Conservation (phyloP, 2,888 invertebrate genomes). For the Hedya salicella region DNA sequence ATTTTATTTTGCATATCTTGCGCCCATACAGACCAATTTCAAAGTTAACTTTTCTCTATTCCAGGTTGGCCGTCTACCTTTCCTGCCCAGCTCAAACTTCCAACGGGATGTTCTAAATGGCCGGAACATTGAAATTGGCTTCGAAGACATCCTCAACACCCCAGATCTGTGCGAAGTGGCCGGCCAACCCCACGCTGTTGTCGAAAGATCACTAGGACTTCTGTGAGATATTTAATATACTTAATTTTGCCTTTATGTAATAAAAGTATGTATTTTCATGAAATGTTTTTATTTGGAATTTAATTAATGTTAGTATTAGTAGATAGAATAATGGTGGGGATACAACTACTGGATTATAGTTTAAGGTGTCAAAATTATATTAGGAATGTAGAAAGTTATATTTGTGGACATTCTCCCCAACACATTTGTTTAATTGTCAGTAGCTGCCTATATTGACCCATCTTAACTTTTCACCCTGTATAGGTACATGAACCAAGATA, state of each 20-base stretch:
- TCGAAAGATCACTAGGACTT: constrained; percentile 90
- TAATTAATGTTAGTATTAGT: not conserved
- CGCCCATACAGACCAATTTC: no score
- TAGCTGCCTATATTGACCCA: no score
- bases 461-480: no score
- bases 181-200: constrained; percentile 92
- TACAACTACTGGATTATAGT: no score
- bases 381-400: no score
- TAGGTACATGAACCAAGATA: no score
- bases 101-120: constrained; percentile 90
- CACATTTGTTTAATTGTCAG: no score
- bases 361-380: no score
- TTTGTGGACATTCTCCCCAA: no score
- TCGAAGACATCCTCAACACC: constrained; percentile 91
- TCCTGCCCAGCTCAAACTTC: constrained; percentile 88
- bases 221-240: constrained; percentile 60
- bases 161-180: constrained; percentile 89
- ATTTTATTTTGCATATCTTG: no score
- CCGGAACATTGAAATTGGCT: constrained; percentile 90
- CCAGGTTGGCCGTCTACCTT: constrained; percentile 86
- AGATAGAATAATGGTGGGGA: not conserved
- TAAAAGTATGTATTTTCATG: constrained; percentile 25
- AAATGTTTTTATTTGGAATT: constrained; percentile 29
- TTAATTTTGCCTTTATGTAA: constrained; percentile 46
- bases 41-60: no score